Evolutionary conservation across 2,888 invertebrate species (phyloP), one percentile per base, ranked within the genome.

Genomic region (Calliopum simillimum): DNA sequence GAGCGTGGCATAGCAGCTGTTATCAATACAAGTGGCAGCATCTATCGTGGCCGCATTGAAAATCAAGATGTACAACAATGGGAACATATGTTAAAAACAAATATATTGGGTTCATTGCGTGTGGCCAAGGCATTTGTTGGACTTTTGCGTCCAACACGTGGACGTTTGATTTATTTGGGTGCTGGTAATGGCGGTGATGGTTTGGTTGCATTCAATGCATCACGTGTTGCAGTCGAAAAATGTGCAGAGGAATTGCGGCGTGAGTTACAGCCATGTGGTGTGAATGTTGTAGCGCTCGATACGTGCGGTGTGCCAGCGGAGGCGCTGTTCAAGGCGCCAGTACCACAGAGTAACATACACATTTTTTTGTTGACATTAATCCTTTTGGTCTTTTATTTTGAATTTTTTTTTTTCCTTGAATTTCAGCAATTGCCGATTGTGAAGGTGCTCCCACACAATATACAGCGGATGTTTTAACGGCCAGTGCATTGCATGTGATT

Each of bases 1-100:
- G 93, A 94, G 87, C 93, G 94, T 82, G 94, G 94, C 91, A 86
- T 86, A 69, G 81, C 94, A 91, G 94, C 94, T 61, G 93, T 95
- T 33, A 91, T 95, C 74, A 94, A 94, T 86, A 94, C 94, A 43
- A 94, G 93, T 23, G 94, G 94, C 41, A 88, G 92, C 77, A 91
- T 92, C 70, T 91, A 92, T 70, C 90, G 92, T 13, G 94, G 94
- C 21, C 87, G 89, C 49, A 88, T 92, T 67, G 91, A 91, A 76
- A 89, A 88, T 75, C 92, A 92, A 78, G 92, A 93, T 72, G 84
- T 85, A 3, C 83, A 84, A 69, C 86, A 86, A 72, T 91, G 91
- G 91, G 91, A 91, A 77, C 89, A 89, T 19, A 91, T 91, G 88
- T 84, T 91, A 56, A 90, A 90, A 82, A 90, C 90, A 43, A 91